phyloP scores from a whole-genome alignment of 2,113 vertebrate species.

The Eurypyga helias region DNA sequence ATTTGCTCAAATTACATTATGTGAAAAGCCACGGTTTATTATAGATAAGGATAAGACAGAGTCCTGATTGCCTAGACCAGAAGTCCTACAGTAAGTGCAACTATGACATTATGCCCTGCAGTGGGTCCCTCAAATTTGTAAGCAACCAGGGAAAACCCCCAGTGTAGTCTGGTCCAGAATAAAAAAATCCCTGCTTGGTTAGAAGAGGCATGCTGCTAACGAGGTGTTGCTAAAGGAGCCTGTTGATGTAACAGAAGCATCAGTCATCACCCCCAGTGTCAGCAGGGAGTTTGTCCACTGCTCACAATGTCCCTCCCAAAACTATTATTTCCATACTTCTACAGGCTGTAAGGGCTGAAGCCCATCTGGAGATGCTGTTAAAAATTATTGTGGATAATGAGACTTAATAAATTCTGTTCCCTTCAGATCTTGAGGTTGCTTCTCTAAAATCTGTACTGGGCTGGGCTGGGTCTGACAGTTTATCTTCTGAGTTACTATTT shows the following conservation, averaged over 20 bases:
- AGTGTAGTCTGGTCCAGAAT: neutral
- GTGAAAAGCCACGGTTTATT: neutral
- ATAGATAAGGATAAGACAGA: neutral
- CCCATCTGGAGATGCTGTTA: neutral
- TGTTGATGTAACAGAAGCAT: neutral
- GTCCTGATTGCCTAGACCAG: neutral
- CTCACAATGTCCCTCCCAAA: neutral
- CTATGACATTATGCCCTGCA: neutral
- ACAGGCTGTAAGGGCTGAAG: neutral
- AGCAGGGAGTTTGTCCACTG: neutral
- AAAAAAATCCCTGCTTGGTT: neutral
- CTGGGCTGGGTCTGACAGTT: neutral
- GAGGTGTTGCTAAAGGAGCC: neutral
- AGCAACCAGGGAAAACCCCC: neutral
- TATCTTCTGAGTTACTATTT: neutral
- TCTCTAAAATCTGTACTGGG: neutral
- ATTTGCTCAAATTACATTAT: neutral
- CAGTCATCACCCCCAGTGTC: too few species aligned
- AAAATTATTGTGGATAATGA: neutral
- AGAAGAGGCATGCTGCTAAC: rapidly evolving
- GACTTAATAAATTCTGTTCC: neutral
- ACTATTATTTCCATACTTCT: neutral
- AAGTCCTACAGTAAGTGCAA: neutral
- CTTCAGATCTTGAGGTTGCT: neutral
- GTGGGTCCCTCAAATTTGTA: neutral